Conservation (phyloP, 2,888 invertebrate genomes). For the Caenorhabditis imperialis region DNA sequence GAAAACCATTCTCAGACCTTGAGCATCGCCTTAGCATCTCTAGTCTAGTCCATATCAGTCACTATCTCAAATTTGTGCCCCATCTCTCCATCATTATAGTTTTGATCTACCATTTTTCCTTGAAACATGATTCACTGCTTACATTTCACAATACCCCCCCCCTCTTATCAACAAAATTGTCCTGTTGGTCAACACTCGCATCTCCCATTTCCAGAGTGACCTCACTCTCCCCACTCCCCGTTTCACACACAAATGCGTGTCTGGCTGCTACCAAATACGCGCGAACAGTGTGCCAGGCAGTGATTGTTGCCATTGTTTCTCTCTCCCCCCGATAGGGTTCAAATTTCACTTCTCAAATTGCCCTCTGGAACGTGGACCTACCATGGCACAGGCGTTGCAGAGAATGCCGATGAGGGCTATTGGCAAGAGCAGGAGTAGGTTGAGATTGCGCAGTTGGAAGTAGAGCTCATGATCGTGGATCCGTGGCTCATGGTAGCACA, state of each 20-base stretch:
- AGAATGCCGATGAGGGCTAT: slow-evolving; percentile 73
- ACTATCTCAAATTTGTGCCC: no score
- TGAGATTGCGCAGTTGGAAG: slow-evolving; percentile 68
- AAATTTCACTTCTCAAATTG: slow-evolving; percentile 29
- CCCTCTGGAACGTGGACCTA: slow-evolving; percentile 45
- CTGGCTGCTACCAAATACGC: slow-evolving; percentile 23
- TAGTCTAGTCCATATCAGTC: no score
- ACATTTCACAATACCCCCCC: no score
- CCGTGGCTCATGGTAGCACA: slow-evolving; percentile 76
- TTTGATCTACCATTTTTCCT: no score
- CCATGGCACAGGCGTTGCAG: slow-evolving; percentile 75
- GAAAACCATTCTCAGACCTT: no score
- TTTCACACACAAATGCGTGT: slow-evolving; percentile 25
- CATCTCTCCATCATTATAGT: no score
- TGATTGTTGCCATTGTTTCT: slow-evolving; percentile 36
- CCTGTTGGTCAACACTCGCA: no score
- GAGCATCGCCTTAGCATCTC: no score
- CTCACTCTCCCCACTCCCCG: neutral
- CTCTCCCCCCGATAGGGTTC: slow-evolving; percentile 3
- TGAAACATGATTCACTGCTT: no score
- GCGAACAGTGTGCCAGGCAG: slow-evolving; percentile 46
- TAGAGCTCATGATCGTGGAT: slow-evolving; percentile 76
- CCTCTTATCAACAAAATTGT: no score
- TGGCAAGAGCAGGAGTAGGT: slow-evolving; percentile 71
- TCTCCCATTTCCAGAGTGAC: no score